phyloP scores from a whole-genome alignment of 2,113 vertebrate species.

The Telmatochromis sp. region DNA sequence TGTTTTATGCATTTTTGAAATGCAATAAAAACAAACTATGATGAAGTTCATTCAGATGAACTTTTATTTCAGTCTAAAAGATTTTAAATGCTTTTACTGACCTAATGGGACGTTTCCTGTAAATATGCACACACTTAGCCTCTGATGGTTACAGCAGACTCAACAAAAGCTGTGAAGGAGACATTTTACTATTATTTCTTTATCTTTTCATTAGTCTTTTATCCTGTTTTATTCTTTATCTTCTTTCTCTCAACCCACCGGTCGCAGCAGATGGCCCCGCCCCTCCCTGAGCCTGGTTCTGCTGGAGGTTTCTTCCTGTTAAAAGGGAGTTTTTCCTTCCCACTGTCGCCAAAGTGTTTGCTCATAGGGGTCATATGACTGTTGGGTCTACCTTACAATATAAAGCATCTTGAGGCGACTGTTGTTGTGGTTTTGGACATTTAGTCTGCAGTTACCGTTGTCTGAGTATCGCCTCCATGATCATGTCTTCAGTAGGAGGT shows the following conservation, averaged over 20 bases:
- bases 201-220: neutral
- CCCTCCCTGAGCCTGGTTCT: neutral
- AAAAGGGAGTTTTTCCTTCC: neutral
- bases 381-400: accelerated
- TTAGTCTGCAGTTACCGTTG: neutral
- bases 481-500: neutral
- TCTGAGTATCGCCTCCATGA: neutral
- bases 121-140: neutral
- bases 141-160: neutral
- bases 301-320: accelerated
- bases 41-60: neutral
- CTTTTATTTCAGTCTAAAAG: neutral
- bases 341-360: accelerated
- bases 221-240: neutral
- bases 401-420: neutral
- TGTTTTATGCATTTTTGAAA: neutral
- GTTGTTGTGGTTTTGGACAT: neutral
- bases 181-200: neutral
- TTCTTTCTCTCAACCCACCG: accelerated
- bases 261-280: accelerated
- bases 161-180: neutral
- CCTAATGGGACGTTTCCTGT: accelerated
- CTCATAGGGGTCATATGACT: neutral
- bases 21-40: neutral
- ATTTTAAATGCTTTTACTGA: neutral